These are phyloP conservation scores for Brotula barbata DNA, from an alignment of 2,797 vertebrate genomes.

Conservation along the genomic window DNA sequence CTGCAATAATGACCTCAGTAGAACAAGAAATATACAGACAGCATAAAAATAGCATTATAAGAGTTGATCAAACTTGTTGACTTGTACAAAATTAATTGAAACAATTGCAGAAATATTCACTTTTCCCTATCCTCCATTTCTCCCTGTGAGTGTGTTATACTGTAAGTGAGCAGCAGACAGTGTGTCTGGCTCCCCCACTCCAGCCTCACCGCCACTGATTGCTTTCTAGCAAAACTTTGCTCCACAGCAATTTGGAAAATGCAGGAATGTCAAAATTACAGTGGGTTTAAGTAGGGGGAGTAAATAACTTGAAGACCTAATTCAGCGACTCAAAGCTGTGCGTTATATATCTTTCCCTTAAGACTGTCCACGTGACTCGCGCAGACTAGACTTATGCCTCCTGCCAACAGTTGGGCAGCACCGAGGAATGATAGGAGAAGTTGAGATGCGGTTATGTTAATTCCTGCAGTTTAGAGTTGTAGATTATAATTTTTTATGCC, in stretches of 20 bases:
- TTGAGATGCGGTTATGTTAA: conserved; percentile 28
- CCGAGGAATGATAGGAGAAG: conserved; percentile 7
- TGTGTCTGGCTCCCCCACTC: no score
- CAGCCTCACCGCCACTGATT: no score
- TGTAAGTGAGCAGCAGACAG: conserved; percentile 64
- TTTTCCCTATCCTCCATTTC: no score
- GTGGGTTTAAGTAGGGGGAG: conserved; percentile 51
- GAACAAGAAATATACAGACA: no score
- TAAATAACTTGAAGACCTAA: conserved; percentile 54
- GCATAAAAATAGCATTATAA: no score
- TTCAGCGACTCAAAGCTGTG: background rate
- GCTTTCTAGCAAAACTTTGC: conserved; percentile 64
- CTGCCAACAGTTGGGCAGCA: no score
- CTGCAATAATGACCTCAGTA: no score
- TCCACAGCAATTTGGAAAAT: conserved; percentile 64
- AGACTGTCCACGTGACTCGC: conserved; percentile 27
- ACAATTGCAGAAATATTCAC: no score
- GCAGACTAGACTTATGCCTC: conserved; percentile 7
- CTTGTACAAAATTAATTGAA: no score
- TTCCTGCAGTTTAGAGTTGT: conserved; percentile 34
- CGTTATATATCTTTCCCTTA: conserved; percentile 11
- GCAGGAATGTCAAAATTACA: conserved; percentile 70
- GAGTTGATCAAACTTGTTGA: no score
- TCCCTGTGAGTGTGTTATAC: no score
- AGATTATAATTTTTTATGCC: conserved; percentile 34